Evolutionary conservation across 37 sponge, comb jelly and placozoan genomes (phyloP), one percentile per base, ranked within the genome.

Genomic region (Geodia barretti): DNA sequence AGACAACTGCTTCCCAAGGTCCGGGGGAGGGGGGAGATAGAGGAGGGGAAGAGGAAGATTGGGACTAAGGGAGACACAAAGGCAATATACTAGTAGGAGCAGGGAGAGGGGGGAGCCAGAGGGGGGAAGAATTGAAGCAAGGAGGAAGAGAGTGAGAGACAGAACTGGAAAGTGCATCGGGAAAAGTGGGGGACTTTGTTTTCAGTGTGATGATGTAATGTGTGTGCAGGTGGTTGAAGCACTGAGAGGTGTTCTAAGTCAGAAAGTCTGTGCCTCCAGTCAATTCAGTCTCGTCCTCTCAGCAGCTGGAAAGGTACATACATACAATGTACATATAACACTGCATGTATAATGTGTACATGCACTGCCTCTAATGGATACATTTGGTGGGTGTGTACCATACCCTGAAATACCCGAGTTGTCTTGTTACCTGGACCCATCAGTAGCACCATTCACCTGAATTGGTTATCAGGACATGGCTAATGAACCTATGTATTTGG

Each of bases 251-350:
- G 74, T 87, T n/a, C 65, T 87, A 9, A 76, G 82, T 38, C 83
- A 84, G 75, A 92, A 87, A 64, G 84, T 92, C 11, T 76, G 83
- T 64, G 87, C 87, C 31, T 87, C 84, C 5, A 78, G 68, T 69
- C 88, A 83, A 58, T 87, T 87, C 79, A 87, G 88, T 62, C 25
- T 87, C 62, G 85, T 84, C 35, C 83, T 88, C 36, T 79, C 93
- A 41, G 79, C 77, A 23, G 83, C 58, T 41, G 93, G 84, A 26
- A 79, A 87, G 74, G 92, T 86, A 32, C 25, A 59, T 11, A 29
- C 25, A 14, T 9, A 28, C 5, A 9, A 38, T 68, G 23, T 14
- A 30, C 41, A 25, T 40, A 78, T 64, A 37, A 25, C 4, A 23
- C 7, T 61, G 36, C 36, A 3, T 62, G 64, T 43, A 40, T 73